Evolutionary conservation across 2,797 vertebrate genomes (phyloP), one percentile per base, ranked within the genome.

Genomic region (Acomys russatus): DNA sequence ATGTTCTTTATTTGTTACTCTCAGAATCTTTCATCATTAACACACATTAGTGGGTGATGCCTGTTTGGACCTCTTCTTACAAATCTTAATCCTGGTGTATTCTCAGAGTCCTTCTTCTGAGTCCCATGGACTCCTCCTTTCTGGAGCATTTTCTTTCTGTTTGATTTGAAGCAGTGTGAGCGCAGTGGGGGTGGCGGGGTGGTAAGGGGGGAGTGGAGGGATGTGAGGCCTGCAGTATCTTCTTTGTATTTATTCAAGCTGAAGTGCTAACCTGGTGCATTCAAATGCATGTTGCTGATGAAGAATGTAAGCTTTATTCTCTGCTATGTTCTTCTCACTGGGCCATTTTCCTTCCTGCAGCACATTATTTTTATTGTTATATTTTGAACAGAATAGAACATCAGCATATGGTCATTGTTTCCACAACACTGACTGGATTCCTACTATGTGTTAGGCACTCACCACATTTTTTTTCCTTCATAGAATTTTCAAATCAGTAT

Each of bases 1-100:
- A 70, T 63, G 64, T 94, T 76, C 82, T 6, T 54, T n/a, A 61
- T 85, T 11, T 20, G 14, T 95, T 89, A 90, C 3, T 51, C 2
- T 49, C 15, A 5, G 56, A 90, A 77, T 92, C 94, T 71, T 94
- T 95, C 92, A 93, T 93, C 73, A 87, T 97, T 96, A 97, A 84
- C 70, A 64, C 4, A 25, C 56, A 66, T 89, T 92, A 94, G 74
- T 38, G 12, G n/a, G 33, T 1, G 33, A 68, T 49, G 44, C 59
- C 92, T 49, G 66, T 88, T 89, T 74, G 51, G 25, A 78, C 82
- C 20, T 92, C 30, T 54, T 82, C 71, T 71, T 95, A 56, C n/a
- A 88, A 92, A 83, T 97, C 35, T 80, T 61, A 88, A 80, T 83
- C 22, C 35, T 84, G 20, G 11, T 66, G 54, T 22, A 22, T 93